Evolutionary conservation across 1,140 invertebrate species (phyloP).

Genomic region (Drosophila punjabiensis): DNA sequence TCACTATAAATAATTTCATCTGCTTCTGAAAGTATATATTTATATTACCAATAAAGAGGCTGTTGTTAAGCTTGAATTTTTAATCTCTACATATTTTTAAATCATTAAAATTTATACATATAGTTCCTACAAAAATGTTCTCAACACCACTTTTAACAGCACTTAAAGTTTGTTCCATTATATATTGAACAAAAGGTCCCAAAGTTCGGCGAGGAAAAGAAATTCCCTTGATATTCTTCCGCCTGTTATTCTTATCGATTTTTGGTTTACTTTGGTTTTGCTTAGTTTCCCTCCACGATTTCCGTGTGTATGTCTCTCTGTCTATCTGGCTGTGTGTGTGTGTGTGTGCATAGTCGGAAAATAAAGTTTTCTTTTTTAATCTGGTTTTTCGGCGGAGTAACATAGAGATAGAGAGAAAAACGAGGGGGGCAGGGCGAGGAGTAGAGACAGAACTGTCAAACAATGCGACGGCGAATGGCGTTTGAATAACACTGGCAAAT

Average conservation of each 20-base stretch:
- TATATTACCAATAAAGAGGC: neutral
- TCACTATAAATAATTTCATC: neutral
- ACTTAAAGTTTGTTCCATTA: slow-evolving; percentile 7
- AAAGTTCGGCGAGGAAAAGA: slow-evolving; percentile 2
- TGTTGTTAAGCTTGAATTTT: neutral
- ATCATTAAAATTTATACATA: neutral
- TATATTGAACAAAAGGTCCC: slow-evolving; percentile 4
- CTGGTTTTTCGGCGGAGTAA: slow-evolving; percentile 18
- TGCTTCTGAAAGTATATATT: neutral
- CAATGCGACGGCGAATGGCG: slow-evolving; percentile 70
- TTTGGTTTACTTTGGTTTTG: slow-evolving; percentile 63
- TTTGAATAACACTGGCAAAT: slow-evolving; percentile 78
- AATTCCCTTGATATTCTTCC: slow-evolving; percentile 35
- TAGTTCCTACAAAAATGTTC: neutral
- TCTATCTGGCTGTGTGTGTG: neutral
- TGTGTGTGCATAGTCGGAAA: slow-evolving; percentile 31
- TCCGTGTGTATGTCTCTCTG: slow-evolving; percentile 1
- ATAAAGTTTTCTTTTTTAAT: slow-evolving; percentile 51
- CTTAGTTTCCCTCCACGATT: slow-evolving; percentile 34
- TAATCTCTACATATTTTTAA: neutral
- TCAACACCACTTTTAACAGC: neutral
- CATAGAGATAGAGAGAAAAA: neutral
- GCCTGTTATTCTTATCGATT: slow-evolving; percentile 76
- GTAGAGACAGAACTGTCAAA: slow-evolving; percentile 65
- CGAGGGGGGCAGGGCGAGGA: slow-evolving; percentile 9